These are phyloP conservation scores for Enteromius trimaculatus DNA, from an alignment of 2,797 vertebrate species.

Conservation along the genomic window DNA sequence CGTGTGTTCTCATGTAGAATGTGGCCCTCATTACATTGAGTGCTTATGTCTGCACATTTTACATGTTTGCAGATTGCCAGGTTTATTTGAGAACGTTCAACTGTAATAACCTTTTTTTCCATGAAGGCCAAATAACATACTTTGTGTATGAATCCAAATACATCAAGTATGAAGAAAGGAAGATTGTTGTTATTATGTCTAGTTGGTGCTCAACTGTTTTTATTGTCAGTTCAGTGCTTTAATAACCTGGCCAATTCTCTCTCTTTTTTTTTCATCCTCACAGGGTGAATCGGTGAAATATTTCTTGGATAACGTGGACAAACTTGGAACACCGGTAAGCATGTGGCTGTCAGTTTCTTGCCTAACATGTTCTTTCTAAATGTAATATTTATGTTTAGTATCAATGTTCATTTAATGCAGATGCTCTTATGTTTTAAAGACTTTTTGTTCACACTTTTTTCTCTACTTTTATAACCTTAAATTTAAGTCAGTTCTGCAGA, in stretches of 20 bases:
- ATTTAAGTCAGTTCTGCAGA: not conserved
- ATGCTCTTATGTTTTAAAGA: not conserved
- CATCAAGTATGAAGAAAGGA: not conserved
- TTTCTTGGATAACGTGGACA: conserved; percentile 98
- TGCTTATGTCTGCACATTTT: not conserved
- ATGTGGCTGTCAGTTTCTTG: conserved; percentile 33
- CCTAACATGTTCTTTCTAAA: not conserved
- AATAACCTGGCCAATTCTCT: conserved; percentile 14
- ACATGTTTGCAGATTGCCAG: not conserved
- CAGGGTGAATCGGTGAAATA: conserved; percentile 98
- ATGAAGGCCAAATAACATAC: not conserved
- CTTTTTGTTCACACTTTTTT: not conserved
- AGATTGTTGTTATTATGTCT: not conserved
- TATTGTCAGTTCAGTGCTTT: not conserved
- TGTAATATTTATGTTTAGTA: not conserved
- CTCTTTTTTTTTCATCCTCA: conserved; percentile 35
- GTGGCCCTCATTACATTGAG: not conserved
- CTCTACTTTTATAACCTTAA: not conserved
- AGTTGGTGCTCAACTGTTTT: not conserved
- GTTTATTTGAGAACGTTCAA: not conserved
- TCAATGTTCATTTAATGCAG: not conserved
- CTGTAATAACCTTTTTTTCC: not conserved
- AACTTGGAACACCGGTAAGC: conserved; percentile 92
- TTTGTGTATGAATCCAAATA: not conserved
- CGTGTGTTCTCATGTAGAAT: not conserved